phyloP scores from a whole-genome alignment of 2,113 vertebrate genomes.

The Prietella phreatophila region DNA sequence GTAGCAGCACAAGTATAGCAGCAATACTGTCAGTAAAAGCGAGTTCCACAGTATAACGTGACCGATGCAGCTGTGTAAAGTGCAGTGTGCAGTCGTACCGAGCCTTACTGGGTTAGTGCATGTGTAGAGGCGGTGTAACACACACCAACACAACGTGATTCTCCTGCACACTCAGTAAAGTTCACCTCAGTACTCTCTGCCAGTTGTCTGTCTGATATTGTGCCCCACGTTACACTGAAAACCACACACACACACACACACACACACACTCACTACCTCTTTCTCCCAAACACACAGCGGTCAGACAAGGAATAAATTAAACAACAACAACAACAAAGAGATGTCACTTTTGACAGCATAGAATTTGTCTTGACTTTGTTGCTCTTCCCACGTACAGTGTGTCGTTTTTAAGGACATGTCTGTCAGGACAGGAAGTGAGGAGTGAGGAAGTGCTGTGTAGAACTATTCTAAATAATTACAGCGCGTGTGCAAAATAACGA shows the following conservation, averaged over 20 bases:
- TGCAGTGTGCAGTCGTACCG: too few relatives aligned
- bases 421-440: slow-evolving; percentile 1
- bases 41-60: too few relatives aligned
- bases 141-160: not conserved
- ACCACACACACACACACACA: not conserved
- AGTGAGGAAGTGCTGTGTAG: not conserved
- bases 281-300: not conserved
- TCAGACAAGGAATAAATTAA: slow-evolving; percentile 1
- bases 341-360: slow-evolving; percentile 1
- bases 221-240: not conserved
- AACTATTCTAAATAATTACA: not conserved
- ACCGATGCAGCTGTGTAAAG: too few relatives aligned
- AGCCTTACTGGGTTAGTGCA: too few relatives aligned
- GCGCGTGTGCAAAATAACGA: not conserved
- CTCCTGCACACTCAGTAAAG: not conserved
- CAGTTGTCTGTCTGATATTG: not conserved
- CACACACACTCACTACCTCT: not conserved
- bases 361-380: not conserved
- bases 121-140: too few relatives aligned
- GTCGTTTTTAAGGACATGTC: not conserved
- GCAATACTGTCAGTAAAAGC: too few relatives aligned
- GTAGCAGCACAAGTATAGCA: too few relatives aligned
- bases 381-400: not conserved
- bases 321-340: not conserved
- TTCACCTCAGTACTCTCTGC: not conserved